Evolutionary conservation across 2,113 vertebrate species (phyloP).

Genomic region (Cacatua alba): DNA sequence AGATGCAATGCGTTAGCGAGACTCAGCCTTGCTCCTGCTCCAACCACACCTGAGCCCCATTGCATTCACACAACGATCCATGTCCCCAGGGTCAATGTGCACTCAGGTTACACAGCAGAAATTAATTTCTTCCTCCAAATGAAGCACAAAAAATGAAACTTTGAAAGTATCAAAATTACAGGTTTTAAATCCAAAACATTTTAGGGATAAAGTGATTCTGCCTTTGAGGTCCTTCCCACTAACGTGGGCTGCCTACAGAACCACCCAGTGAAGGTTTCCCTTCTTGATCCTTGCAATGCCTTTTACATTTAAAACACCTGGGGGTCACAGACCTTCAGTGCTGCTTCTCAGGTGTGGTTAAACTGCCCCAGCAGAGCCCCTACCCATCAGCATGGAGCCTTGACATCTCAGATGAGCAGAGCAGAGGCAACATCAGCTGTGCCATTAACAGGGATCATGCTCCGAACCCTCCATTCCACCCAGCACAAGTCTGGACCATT

Average conservation of each 20-base stretch:
- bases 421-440: not conserved
- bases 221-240: not conserved
- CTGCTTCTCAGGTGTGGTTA: not conserved
- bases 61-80: not conserved
- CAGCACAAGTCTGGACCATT: not conserved
- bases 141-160: not conserved
- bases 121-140: not conserved
- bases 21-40: not conserved
- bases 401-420: not conserved
- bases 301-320: not conserved
- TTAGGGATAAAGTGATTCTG: not conserved
- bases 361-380: not conserved
- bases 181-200: not conserved
- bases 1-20: not conserved
- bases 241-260: not conserved
- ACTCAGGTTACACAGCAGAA: not conserved
- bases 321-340: not conserved
- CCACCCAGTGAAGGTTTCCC: not conserved
- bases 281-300: not conserved
- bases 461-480: not conserved
- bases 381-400: not conserved
- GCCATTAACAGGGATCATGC: not conserved
- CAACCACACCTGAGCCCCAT: not conserved
- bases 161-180: not conserved
- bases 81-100: rapidly evolving